A percentile compares a stretch with the other conserved stretches of the same genome.
These are phyloP conservation scores for Abrostola triplasia DNA, from an alignment of 2,888 invertebrate genomes.

Conservation along the genomic window DNA sequence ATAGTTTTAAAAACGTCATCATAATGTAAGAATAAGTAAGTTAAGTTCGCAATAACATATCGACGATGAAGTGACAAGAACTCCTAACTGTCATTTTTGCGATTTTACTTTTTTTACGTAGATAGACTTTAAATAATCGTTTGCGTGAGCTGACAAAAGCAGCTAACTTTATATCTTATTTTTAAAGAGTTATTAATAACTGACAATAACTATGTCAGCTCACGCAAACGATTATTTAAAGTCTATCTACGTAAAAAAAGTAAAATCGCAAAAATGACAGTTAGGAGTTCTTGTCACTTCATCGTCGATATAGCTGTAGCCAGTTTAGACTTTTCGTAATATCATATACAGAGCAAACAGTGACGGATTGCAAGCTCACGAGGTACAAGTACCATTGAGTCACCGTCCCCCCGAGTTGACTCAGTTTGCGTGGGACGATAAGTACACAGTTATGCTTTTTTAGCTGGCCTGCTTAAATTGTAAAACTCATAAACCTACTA, in stretches of 20 bases:
- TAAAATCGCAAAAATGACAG: conserved; percentile 13
- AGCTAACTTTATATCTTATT: conserved; percentile 3
- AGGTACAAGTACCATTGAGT: not conserved
- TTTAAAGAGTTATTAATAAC: conserved; percentile 7
- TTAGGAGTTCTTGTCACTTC: conserved; percentile 17
- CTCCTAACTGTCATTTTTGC: conserved; percentile 14
- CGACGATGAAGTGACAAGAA: conserved; percentile 15
- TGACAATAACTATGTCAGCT: conserved; percentile 9
- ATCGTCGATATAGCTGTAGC: conserved; percentile 8
- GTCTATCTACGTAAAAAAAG: conserved; percentile 16
- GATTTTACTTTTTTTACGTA: conserved; percentile 15
- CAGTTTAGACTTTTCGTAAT: not conserved
- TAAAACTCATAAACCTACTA: too few species aligned
- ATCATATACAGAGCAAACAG: conserved; percentile 1
- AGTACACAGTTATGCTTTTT: not conserved
- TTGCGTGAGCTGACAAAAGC: conserved; percentile 9
- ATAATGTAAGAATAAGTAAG: too few species aligned
- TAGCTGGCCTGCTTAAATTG: too few species aligned
- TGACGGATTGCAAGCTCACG: conserved; percentile 1
- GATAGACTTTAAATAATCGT: conserved; percentile 15
- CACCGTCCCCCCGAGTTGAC: not conserved
- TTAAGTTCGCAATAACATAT: not conserved
- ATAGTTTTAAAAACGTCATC: too few species aligned
- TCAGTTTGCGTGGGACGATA: conserved; percentile 6
- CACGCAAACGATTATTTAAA: conserved; percentile 15